These are phyloP conservation scores for Brachypterus glaber DNA, from an alignment of 2,888 invertebrate species.

Conservation along the genomic window DNA sequence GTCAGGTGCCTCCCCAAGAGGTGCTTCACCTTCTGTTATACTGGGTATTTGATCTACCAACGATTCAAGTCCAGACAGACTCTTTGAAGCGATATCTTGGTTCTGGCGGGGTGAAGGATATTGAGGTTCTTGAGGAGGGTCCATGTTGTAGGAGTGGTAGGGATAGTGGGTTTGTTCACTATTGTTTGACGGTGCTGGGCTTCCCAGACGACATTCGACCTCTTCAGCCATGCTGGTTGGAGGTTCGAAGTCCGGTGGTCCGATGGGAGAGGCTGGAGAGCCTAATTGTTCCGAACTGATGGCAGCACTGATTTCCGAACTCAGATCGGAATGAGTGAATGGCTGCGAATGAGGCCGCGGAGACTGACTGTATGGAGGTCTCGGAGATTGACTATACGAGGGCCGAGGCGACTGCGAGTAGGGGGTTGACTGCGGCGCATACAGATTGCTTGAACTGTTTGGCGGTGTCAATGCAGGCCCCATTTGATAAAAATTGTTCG, in stretches of 20 bases:
- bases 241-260: conserved; percentile 63
- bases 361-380: conserved; percentile 31
- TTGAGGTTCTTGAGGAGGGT: conserved; percentile 31
- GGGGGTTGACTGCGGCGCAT: conserved; percentile 33
- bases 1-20: conserved; percentile 35
- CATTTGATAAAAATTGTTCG: conserved; percentile 42
- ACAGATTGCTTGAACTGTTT: conserved; percentile 35
- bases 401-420: conserved; percentile 36
- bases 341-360: conserved; percentile 45
- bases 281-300: conserved; percentile 59
- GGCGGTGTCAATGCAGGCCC: conserved; percentile 37
- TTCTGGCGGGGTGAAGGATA: conserved; percentile 40
- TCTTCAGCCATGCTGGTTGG: conserved; percentile 53
- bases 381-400: conserved; percentile 31
- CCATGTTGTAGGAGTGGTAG: conserved; percentile 38
- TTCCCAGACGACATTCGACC: conserved; percentile 46
- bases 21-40: conserved; percentile 61
- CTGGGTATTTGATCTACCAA: conserved; percentile 87
- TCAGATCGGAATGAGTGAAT: conserved; percentile 62
- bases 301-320: conserved; percentile 68
- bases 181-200: conserved; percentile 40
- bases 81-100: conserved; percentile 77
- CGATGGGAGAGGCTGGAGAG: conserved; percentile 61
- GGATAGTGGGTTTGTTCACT: conserved; percentile 36
- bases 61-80: conserved; percentile 77